phyloP scores from a whole-genome alignment of 2,113 vertebrate genomes.

The Micromys minutus region DNA sequence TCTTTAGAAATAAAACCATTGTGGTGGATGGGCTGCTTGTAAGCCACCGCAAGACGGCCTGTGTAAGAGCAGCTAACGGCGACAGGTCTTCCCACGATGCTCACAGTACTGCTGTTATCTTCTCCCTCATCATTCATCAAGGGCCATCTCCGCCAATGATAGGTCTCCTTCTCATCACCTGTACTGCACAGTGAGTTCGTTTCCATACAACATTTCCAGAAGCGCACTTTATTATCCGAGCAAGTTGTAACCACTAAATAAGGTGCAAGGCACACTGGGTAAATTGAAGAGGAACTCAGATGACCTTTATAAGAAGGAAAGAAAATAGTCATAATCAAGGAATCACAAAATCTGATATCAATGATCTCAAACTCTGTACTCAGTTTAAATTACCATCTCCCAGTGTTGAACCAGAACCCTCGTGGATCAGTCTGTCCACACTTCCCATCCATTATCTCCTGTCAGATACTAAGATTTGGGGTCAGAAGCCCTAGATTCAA shows the following conservation, averaged over 20 bases:
- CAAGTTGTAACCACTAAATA: slow-evolving; percentile 98
- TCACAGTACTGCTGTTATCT: slow-evolving; percentile 94
- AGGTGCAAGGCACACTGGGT: slow-evolving; percentile 97
- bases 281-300: slow-evolving; percentile 98
- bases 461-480: background rate
- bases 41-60: slow-evolving; percentile 95
- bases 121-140: slow-evolving; percentile 96
- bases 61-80: slow-evolving; percentile 99
- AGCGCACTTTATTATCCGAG: slow-evolving; percentile 95
- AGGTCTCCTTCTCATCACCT: slow-evolving; percentile 83
- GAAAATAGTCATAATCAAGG: background rate
- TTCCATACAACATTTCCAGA: slow-evolving; percentile 96
- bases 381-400: background rate
- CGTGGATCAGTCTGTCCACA: background rate
- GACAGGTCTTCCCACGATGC: slow-evolving; percentile 93
- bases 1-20: slow-evolving; percentile 90
- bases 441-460: background rate
- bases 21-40: slow-evolving; percentile 91
- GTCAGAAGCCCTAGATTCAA: background rate
- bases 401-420: background rate
- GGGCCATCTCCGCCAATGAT: slow-evolving; percentile 95
- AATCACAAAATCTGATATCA: background rate
- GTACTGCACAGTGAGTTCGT: slow-evolving; percentile 65
- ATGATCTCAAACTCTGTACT: background rate
- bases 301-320: slow-evolving; percentile 89